Conservation (phyloP, 2,888 invertebrate species). For the Urechis unicinctus region DNA sequence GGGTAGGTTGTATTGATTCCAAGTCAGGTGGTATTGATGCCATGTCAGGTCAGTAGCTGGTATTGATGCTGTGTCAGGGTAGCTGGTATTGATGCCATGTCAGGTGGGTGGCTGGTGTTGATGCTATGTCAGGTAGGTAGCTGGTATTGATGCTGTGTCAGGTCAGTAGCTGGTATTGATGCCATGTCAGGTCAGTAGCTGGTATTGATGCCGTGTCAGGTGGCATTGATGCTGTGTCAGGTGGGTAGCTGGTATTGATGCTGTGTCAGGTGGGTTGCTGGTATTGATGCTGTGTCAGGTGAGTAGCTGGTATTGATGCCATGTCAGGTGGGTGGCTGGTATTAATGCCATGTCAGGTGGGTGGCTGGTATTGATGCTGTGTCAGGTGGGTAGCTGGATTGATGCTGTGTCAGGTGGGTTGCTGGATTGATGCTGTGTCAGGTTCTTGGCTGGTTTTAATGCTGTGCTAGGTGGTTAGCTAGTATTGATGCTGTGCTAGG, state of each 20-base stretch:
- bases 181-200: slow-evolving; percentile 84
- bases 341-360: slow-evolving; percentile 92
- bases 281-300: slow-evolving; percentile 95
- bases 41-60: slow-evolving; percentile 84
- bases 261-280: slow-evolving; percentile 83
- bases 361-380: slow-evolving; percentile 91
- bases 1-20: no score
- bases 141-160: slow-evolving; percentile 92
- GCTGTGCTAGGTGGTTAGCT: slow-evolving; percentile 84
- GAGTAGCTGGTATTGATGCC: slow-evolving; percentile 82
- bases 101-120: slow-evolving; percentile 84
- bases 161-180: slow-evolving; percentile 85
- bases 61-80: slow-evolving; percentile 95
- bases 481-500: slow-evolving; percentile 95
- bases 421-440: no score
- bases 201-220: no score
- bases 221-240: slow-evolving; percentile 93
- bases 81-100: slow-evolving; percentile 90
- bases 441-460: slow-evolving; percentile 91
- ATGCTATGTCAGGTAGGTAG: slow-evolving; percentile 86
- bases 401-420: slow-evolving; percentile 87
- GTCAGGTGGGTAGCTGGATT: slow-evolving; percentile 77
- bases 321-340: slow-evolving; percentile 84
- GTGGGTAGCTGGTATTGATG: slow-evolving; percentile 86
- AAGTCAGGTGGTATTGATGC: slow-evolving; percentile 94